Evolutionary conservation across 64 coral and sea anemone genomes (phyloP), one percentile per base, ranked within the genome.

Genomic region (Montipora efflorescens): DNA sequence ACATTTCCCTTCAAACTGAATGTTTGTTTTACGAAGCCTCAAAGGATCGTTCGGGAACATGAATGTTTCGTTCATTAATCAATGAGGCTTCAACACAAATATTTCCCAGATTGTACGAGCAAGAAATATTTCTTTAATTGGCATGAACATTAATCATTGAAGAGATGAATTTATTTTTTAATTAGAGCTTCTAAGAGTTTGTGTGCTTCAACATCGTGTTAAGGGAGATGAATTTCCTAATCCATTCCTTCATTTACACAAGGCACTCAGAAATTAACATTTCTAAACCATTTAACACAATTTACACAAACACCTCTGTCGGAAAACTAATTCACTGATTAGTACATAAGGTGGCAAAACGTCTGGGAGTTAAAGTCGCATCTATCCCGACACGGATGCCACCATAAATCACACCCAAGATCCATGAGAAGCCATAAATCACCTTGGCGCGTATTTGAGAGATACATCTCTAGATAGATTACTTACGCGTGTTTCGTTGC

Each of bases 171-270:
- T 50, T 50, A 44, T 70, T 86, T 71, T 14, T 86, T 46, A 86
- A 86, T 86, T 86, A 71, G 82, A 72, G 64, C 64, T 72, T 86
- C 62, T 71, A 86, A 71, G 64, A 71, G 62, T 36, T 36, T 36
- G 36, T 72, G 45, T 36, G 66, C 67, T 68, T 86, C n/a, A 86
- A 16, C 82, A 71, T 47, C 82, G 82, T 86, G 19, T 86, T 86
- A 86, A 49, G 47, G 45, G 66, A 71, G 66, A 86, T 86, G 82
- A 86, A 23, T 64, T 82, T 72, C 46, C 18, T 36, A 22, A 86
- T 51, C 53, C 82, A 86, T 86, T 86, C 64, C 82, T 85, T 70
- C 36, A 47, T 7, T 70, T 48, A 44, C 82, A 86, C 48, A 86
- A 82, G 5, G 82, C 66, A 86, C 43, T 86, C 19, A 28, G 71